A percentile compares a stretch with the other conserved stretches of the same genome.
phyloP scores from a whole-genome alignment of 2,888 invertebrate species.

The Sesia apiformis region DNA sequence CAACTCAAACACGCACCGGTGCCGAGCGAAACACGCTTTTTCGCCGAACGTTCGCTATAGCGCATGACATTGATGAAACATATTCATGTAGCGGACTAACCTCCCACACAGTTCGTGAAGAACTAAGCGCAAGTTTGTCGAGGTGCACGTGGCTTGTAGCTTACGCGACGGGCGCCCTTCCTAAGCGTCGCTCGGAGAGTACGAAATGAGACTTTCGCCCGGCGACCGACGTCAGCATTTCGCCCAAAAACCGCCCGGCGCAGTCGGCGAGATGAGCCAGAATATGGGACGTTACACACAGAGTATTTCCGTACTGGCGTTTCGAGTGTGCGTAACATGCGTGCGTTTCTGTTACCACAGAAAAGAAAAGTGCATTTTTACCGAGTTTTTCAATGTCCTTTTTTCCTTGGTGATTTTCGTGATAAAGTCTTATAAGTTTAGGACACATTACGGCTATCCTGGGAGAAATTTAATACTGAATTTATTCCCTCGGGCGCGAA shows the following conservation, averaged over 20 bases:
- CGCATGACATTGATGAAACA: constrained; percentile 61
- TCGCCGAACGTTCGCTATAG: constrained; percentile 42
- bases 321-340: constrained; percentile 48
- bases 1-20: constrained; percentile 44
- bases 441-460: constrained; percentile 31
- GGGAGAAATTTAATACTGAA: constrained; percentile 43
- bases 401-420: not conserved
- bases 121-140: constrained; percentile 68
- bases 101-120: constrained; percentile 73
- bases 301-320: constrained; percentile 64
- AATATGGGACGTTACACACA: constrained; percentile 63
- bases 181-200: constrained; percentile 47
- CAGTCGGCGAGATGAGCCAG: constrained; percentile 50
- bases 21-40: constrained; percentile 46
- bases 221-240: constrained; percentile 47
- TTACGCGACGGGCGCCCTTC: constrained; percentile 70
- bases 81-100: constrained; percentile 68
- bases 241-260: constrained; percentile 31
- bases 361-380: constrained; percentile 56
- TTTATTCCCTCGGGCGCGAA: constrained; percentile 31
- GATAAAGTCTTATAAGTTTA: constrained; percentile 15
- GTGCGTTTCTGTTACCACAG: constrained; percentile 27
- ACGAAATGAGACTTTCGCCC: constrained; percentile 63
- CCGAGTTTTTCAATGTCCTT: constrained; percentile 21
- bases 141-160: constrained; percentile 69